Conservation (phyloP, 2,113 vertebrate genomes). For the Kryptolebias marmoratus region DNA sequence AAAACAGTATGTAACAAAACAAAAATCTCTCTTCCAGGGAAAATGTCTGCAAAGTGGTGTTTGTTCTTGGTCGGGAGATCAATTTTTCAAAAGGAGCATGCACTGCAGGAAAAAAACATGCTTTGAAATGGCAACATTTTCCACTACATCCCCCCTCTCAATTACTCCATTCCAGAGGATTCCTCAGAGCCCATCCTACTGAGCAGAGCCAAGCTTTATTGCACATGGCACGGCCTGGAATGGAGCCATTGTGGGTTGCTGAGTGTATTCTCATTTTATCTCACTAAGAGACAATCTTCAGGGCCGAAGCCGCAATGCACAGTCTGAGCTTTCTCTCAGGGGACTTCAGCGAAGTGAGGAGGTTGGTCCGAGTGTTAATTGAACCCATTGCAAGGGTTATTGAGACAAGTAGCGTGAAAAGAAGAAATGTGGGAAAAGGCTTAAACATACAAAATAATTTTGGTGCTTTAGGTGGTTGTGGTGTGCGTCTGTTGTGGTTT, state of each 20-base stretch:
- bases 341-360: constrained; percentile 18
- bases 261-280: constrained; percentile 60
- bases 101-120: constrained; percentile 47
- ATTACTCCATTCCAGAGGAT: constrained; percentile 64
- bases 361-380: constrained; percentile 62
- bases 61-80: constrained; percentile 55
- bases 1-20: not conserved
- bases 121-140: constrained; percentile 54
- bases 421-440: constrained; percentile 32
- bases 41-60: constrained; percentile 20
- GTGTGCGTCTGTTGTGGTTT: constrained; percentile 25
- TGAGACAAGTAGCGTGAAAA: constrained; percentile 38
- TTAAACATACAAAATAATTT: constrained; percentile 21
- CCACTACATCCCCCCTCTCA: constrained; percentile 53
- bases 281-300: constrained; percentile 63
- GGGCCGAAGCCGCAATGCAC: constrained; percentile 42
- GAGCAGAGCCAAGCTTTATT: constrained; percentile 58
- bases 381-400: constrained; percentile 59
- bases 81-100: constrained; percentile 47
- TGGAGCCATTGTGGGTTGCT: constrained; percentile 58
- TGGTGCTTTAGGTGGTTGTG: constrained; percentile 23
- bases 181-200: constrained; percentile 58
- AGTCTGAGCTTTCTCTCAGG: constrained; percentile 49
- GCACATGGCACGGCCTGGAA: constrained; percentile 63
- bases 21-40: constrained; percentile 18